Evolutionary conservation across 2,797 vertebrate species (phyloP).

Genomic region (Smutsia gigantea): DNA sequence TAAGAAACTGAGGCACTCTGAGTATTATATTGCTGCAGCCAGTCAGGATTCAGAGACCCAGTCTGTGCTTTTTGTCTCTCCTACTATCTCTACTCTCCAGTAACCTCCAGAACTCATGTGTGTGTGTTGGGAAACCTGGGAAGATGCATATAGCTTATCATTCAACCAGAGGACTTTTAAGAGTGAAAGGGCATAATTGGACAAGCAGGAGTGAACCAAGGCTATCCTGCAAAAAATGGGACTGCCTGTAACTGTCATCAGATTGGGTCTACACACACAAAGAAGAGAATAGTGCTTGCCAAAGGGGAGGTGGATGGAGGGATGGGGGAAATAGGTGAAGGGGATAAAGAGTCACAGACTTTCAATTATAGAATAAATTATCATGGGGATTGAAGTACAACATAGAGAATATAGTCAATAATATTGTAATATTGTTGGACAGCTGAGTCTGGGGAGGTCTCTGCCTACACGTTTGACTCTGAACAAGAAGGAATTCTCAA

Average conservation of each 20-base stretch:
- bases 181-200: neutral
- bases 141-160: neutral
- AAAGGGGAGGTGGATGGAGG: too few relatives aligned
- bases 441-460: too few relatives aligned
- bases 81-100: neutral
- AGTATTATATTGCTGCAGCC: neutral
- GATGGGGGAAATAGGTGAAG: too few relatives aligned
- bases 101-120: fast-evolving
- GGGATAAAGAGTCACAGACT: too few relatives aligned
- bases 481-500: too few relatives aligned
- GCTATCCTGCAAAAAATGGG: neutral
- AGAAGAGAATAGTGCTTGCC: too few relatives aligned
- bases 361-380: too few relatives aligned
- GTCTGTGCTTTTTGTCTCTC: neutral
- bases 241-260: neutral
- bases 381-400: too few relatives aligned
- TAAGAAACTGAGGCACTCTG: neutral
- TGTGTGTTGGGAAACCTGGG: neutral
- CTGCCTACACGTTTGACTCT: too few relatives aligned
- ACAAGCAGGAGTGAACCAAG: neutral
- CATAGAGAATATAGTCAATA: too few relatives aligned
- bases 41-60: neutral
- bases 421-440: too few relatives aligned
- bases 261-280: too few relatives aligned
- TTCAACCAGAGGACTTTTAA: neutral